Evolutionary conservation across 2,113 vertebrate species (phyloP).

Genomic region (Opisthocomus hoazin): DNA sequence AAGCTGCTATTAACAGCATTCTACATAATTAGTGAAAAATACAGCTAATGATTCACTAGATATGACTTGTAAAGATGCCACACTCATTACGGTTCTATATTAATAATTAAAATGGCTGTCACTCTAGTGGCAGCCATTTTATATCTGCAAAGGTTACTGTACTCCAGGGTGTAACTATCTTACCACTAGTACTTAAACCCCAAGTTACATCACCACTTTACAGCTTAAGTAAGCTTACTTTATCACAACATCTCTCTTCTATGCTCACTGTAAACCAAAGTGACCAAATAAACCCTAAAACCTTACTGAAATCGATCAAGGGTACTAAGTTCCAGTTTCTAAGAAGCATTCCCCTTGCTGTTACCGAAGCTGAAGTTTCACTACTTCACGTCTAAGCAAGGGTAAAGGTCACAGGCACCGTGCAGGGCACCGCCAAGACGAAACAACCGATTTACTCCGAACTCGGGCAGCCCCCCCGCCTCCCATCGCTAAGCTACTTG

Average conservation of each 20-base stretch:
- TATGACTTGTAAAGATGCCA: rapidly evolving
- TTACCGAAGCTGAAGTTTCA: not conserved
- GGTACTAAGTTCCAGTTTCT: rapidly evolving
- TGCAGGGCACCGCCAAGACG: rapidly evolving
- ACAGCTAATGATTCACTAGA: rapidly evolving
- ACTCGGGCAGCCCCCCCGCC: rapidly evolving
- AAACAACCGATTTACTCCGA: rapidly evolving
- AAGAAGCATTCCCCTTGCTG: rapidly evolving
- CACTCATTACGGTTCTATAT: rapidly evolving
- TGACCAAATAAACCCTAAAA: rapidly evolving
- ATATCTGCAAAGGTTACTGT: not conserved
- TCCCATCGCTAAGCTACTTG: rapidly evolving
- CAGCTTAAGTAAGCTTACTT: not conserved
- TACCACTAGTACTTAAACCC: not conserved
- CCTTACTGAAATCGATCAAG: not conserved
- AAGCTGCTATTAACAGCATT: not conserved
- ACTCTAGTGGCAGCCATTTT: not conserved
- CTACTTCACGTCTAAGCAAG: rapidly evolving
- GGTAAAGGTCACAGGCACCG: rapidly evolving
- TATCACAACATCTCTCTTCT: rapidly evolving
- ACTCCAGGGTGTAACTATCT: not conserved
- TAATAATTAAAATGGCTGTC: constrained; percentile 12
- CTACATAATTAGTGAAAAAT: rapidly evolving
- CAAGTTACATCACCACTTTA: rapidly evolving
- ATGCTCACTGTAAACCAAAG: rapidly evolving